Conservation (phyloP, 2,797 vertebrate genomes). For the Labroides dimidiatus region DNA sequence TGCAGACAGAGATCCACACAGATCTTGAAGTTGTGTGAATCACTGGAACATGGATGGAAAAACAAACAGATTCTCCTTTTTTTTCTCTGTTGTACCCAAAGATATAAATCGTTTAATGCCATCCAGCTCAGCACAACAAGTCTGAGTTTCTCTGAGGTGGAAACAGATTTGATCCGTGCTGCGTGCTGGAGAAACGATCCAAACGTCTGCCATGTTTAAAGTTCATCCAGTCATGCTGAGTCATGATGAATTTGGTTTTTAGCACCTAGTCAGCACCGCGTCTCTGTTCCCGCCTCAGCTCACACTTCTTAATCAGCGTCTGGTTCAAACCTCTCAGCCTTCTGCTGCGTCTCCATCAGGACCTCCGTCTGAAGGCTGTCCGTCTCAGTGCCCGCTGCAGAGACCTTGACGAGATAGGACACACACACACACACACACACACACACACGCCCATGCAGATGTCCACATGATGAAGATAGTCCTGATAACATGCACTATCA, state of each 20-base stretch:
- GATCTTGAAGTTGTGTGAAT: no score
- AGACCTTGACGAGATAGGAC: slow-evolving; percentile 28
- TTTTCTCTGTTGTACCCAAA: neutral
- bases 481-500: slow-evolving; percentile 9
- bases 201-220: neutral
- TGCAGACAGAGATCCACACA: no score
- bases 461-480: slow-evolving; percentile 19
- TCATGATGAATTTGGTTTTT: slow-evolving; percentile 5
- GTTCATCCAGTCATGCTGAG: neutral
- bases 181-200: neutral
- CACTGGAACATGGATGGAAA: no score
- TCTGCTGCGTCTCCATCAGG: slow-evolving; percentile 18
- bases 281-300: slow-evolving; percentile 21
- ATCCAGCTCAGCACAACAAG: neutral
- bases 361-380: slow-evolving; percentile 43
- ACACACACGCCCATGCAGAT: slow-evolving; percentile 3
- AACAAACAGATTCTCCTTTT: no score
- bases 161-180: neutral
- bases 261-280: neutral
- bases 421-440: slow-evolving; percentile 3
- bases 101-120: neutral
- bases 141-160: neutral
- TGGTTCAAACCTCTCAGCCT: slow-evolving; percentile 16
- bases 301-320: slow-evolving; percentile 29
- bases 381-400: neutral